Evolutionary conservation across 2,113 vertebrate genomes (phyloP).

Genomic region (Setophaga kirtlandii): DNA sequence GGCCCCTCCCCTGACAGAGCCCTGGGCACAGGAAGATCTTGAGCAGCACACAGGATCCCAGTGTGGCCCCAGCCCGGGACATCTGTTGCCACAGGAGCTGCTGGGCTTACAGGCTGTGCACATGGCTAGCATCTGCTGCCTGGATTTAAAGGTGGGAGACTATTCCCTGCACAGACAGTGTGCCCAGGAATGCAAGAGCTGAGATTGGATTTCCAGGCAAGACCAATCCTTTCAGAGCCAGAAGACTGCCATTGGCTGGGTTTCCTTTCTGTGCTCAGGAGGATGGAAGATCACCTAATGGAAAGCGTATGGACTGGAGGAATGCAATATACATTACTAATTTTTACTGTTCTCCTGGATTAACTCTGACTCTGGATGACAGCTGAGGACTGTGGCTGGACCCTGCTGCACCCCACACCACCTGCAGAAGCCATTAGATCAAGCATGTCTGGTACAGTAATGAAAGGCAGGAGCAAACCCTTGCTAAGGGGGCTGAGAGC

Average conservation of each 20-base stretch:
- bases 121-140: constrained; percentile 22
- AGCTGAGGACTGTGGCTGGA: constrained; percentile 19
- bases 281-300: constrained; percentile 57
- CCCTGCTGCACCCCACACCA: not conserved
- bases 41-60: not conserved
- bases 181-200: constrained; percentile 37
- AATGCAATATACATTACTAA: constrained; percentile 63
- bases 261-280: not conserved
- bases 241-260: not conserved
- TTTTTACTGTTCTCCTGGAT: constrained; percentile 70
- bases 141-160: constrained; percentile 52
- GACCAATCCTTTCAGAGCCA: constrained; percentile 27
- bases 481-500: not conserved
- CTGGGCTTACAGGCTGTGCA: not conserved
- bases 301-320: constrained; percentile 68
- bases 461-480: constrained; percentile 11
- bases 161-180: constrained; percentile 11
- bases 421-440: constrained; percentile 63
- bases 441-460: not conserved
- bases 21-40: not conserved
- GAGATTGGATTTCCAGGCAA: constrained; percentile 47
- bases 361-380: constrained; percentile 71
- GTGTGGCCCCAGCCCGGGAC: rapidly evolving
- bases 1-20: not conserved
- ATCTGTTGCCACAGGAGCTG: not conserved